Conservation (phyloP, 2,113 vertebrate genomes). For the Numida meleagris region DNA sequence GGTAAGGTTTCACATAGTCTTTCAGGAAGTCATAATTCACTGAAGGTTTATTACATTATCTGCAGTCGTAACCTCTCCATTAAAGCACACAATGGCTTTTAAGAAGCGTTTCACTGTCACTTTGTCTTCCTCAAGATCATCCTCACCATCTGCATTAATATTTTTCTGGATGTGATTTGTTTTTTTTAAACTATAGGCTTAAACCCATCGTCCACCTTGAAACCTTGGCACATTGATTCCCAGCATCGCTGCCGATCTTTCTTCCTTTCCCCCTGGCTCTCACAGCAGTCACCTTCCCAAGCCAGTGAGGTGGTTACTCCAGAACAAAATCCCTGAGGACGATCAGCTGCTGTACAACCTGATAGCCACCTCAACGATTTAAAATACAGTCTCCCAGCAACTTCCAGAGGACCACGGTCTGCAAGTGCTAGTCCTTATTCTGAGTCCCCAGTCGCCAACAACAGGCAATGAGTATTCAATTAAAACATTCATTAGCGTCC, state of each 20-base stretch:
- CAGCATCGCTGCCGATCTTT: slow-evolving; percentile 30
- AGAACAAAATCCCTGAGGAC: background rate
- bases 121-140: slow-evolving; percentile 72
- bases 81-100: slow-evolving; percentile 79
- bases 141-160: slow-evolving; percentile 72
- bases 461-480: background rate
- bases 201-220: slow-evolving; percentile 64
- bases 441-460: background rate
- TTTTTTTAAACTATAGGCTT: slow-evolving; percentile 72
- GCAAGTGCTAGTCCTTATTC: background rate
- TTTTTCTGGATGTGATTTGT: slow-evolving; percentile 65
- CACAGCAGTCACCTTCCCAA: background rate
- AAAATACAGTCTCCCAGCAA: background rate
- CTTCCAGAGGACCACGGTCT: background rate
- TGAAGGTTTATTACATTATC: slow-evolving; percentile 80
- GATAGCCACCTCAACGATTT: background rate
- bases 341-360: background rate
- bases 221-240: slow-evolving; percentile 64
- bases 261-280: slow-evolving; percentile 1
- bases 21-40: slow-evolving; percentile 81
- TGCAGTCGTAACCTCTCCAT: slow-evolving; percentile 83
- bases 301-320: background rate
- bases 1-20: slow-evolving; percentile 72
- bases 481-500: slow-evolving; percentile 2
- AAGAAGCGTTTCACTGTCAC: slow-evolving; percentile 75